phyloP scores from a whole-genome alignment of 2,888 invertebrate species.

The Epirrita christyi region DNA sequence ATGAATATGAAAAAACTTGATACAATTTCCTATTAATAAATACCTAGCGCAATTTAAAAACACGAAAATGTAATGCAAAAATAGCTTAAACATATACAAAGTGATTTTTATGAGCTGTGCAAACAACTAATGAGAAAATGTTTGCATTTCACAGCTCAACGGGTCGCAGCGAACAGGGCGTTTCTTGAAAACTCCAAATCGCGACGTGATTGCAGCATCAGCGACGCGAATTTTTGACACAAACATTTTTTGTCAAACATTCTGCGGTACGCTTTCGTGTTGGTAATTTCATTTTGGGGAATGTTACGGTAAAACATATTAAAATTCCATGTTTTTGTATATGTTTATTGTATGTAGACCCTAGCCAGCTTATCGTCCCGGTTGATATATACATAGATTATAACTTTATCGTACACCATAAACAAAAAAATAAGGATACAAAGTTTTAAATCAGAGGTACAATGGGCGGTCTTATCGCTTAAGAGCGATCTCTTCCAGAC shows the following conservation, averaged over 20 bases:
- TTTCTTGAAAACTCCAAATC: slow-evolving; percentile 38
- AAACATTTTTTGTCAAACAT: slow-evolving; percentile 39
- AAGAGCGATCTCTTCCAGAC: no score
- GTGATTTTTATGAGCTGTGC: slow-evolving; percentile 69
- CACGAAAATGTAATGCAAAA: not conserved
- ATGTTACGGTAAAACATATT: not conserved
- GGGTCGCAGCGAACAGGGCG: slow-evolving; percentile 35
- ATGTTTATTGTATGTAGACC: no score
- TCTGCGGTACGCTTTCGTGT: slow-evolving; percentile 25
- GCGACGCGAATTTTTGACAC: slow-evolving; percentile 37
- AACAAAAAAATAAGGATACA: no score
- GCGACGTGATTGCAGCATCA: slow-evolving; percentile 44
- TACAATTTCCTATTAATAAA: no score
- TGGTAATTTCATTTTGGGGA: slow-evolving; percentile 18
- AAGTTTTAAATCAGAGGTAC: no score
- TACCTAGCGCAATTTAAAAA: no score
- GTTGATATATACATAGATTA: no score
- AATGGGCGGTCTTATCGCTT: no score
- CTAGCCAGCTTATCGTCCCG: no score
- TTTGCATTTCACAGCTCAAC: slow-evolving; percentile 70
- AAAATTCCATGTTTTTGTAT: slow-evolving; percentile 6
- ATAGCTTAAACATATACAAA: slow-evolving; percentile 27
- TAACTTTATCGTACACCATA: no score
- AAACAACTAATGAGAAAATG: slow-evolving; percentile 80
- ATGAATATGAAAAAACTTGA: no score